Evolutionary conservation across 2,797 vertebrate species (phyloP).

Genomic region (Aulostomus chinensis): DNA sequence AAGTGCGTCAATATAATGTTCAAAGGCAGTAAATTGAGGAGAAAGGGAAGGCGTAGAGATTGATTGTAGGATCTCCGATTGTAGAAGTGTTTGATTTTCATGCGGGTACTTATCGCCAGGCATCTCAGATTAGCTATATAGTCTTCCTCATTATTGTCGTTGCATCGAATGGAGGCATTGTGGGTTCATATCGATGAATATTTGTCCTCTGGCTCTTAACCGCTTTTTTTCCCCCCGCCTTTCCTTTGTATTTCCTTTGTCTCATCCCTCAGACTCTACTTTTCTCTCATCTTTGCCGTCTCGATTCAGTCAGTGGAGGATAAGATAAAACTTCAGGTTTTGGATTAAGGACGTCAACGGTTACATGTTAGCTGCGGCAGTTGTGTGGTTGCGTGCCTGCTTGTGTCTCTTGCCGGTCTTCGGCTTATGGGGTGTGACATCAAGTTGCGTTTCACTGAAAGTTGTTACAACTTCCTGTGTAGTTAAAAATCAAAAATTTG

Average conservation of each 20-base stretch:
- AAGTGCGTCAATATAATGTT: slow-evolving; percentile 31
- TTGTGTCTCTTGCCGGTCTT: too few species aligned
- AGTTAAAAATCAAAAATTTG: too few species aligned
- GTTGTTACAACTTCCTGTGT: too few species aligned
- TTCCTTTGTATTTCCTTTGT: not conserved
- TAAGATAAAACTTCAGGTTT: too few species aligned
- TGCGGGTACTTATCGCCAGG: slow-evolving; percentile 12
- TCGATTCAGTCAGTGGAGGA: not conserved
- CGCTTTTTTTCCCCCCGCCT: slow-evolving; percentile 1
- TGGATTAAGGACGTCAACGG: too few species aligned
- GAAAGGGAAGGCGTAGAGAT: slow-evolving; percentile 15
- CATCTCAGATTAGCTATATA: slow-evolving; percentile 12
- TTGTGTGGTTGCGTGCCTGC: too few species aligned
- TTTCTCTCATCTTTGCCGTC: not conserved
- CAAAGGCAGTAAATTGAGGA: slow-evolving; percentile 25
- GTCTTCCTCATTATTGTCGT: slow-evolving; percentile 15
- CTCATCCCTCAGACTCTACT: not conserved
- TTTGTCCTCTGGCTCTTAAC: not conserved
- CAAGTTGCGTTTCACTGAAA: too few species aligned
- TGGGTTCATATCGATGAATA: slow-evolving; percentile 15
- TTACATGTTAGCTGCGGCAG: too few species aligned
- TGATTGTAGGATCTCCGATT: slow-evolving; percentile 25
- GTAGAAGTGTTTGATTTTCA: slow-evolving; percentile 38
- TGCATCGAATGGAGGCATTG: not conserved
- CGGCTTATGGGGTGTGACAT: too few species aligned